phyloP scores from a whole-genome alignment of 2,797 vertebrate species.

The Channa striata region DNA sequence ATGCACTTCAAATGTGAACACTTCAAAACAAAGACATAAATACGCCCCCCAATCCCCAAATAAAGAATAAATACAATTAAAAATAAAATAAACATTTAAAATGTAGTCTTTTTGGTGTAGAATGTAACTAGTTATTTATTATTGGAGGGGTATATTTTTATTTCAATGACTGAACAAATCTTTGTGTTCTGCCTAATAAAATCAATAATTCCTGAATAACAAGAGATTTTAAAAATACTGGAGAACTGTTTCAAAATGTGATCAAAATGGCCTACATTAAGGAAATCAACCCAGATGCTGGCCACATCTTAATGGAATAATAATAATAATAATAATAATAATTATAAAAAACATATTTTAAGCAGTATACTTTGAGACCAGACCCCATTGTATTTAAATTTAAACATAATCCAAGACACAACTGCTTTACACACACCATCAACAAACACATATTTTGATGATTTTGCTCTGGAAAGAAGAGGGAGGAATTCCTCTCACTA shows the following conservation, averaged over 20 bases:
- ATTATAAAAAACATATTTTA: not conserved
- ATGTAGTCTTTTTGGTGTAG: too few relatives aligned
- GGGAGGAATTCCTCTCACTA: not conserved
- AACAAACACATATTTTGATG: conserved; percentile 8
- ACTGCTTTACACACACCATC: not conserved
- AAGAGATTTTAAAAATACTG: not conserved
- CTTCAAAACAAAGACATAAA: not conserved
- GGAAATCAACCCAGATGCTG: not conserved
- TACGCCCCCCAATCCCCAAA: not conserved
- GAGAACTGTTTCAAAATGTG: not conserved
- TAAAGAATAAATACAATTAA: not conserved
- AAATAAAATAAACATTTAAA: not conserved
- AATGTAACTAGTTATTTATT: conserved; percentile 1
- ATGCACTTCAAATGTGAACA: not conserved
- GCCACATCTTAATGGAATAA: not conserved
- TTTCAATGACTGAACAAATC: not conserved
- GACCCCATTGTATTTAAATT: not conserved
- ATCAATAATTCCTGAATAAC: not conserved
- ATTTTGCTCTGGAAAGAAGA: not conserved
- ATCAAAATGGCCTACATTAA: not conserved
- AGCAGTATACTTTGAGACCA: not conserved
- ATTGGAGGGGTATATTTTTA: not conserved
- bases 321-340: too few relatives aligned
- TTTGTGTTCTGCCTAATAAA: not conserved
- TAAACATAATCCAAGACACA: not conserved